phyloP scores from a whole-genome alignment of 1,140 invertebrate genomes.

The Trichonephila clavata region DNA sequence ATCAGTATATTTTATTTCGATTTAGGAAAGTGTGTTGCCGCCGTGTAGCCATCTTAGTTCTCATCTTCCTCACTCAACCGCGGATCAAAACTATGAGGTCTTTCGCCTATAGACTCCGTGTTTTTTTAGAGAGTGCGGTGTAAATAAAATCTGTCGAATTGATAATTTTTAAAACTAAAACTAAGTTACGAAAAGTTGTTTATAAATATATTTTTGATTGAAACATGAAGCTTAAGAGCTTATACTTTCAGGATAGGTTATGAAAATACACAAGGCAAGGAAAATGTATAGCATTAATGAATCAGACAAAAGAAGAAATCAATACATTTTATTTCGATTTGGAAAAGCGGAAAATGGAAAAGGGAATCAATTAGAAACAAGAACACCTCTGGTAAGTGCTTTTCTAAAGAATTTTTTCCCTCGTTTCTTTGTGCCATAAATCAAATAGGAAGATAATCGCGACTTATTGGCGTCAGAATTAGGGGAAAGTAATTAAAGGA shows the following conservation, averaged over 20 bases:
- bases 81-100: too few species aligned
- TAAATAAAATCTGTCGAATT: too few species aligned
- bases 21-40: too few species aligned
- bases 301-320: constrained; percentile 62
- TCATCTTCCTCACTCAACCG: too few species aligned
- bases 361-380: constrained; percentile 69
- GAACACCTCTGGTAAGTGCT: constrained; percentile 67
- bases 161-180: too few species aligned
- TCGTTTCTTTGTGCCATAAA: constrained; percentile 27
- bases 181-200: too few species aligned
- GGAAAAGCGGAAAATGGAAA: constrained; percentile 49
- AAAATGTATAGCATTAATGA: constrained; percentile 56
- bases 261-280: background rate
- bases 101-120: too few species aligned
- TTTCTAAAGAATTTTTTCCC: constrained; percentile 32
- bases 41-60: too few species aligned
- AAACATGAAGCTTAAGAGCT: background rate
- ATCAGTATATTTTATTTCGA: too few species aligned
- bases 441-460: constrained; percentile 68
- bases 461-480: constrained; percentile 74
- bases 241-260: background rate
- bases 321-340: constrained; percentile 37
- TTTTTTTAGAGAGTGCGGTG: too few species aligned
- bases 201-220: too few species aligned
- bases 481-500: constrained; percentile 73